Conservation (phyloP, 2,797 vertebrate genomes). For the Poecilia gillii region DNA sequence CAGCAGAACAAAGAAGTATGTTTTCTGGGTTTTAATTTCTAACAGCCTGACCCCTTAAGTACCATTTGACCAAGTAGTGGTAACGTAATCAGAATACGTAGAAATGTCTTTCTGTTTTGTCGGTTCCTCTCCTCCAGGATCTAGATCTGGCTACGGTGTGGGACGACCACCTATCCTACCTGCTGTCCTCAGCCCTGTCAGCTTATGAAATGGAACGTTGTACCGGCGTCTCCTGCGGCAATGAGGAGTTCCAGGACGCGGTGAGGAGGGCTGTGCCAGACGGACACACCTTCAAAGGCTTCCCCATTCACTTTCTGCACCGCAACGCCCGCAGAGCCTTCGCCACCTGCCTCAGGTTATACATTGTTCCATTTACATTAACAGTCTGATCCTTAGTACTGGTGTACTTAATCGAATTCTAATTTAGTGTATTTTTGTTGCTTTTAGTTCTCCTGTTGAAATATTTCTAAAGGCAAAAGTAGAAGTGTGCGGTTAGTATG, state of each 20-base stretch:
- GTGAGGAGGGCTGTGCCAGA: slow-evolving; percentile 92
- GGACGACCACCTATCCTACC: slow-evolving; percentile 96
- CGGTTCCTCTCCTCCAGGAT: slow-evolving; percentile 79
- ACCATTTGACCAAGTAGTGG: not conserved
- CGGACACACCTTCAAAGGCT: slow-evolving; percentile 98
- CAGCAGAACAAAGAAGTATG: not conserved
- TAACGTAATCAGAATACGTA: not conserved
- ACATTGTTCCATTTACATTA: not conserved
- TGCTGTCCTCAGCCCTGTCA: slow-evolving; percentile 91
- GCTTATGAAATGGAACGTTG: slow-evolving; percentile 94
- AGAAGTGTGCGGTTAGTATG: not conserved
- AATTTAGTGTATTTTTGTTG: not conserved
- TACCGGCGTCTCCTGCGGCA: slow-evolving; percentile 90
- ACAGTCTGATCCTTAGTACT: not conserved
- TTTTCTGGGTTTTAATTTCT: not conserved
- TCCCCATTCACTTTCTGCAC: slow-evolving; percentile 95
- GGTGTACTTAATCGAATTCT: not conserved
- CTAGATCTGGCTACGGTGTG: slow-evolving; percentile 90
- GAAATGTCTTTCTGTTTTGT: not conserved
- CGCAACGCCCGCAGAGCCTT: slow-evolving; percentile 92
- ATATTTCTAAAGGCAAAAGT: not conserved
- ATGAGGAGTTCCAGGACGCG: slow-evolving; percentile 97
- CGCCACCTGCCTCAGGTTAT: slow-evolving; percentile 90
- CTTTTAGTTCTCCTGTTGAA: not conserved
- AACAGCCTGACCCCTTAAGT: not conserved